Evolutionary conservation across 2,888 invertebrate genomes (phyloP), one percentile per base, ranked within the genome.

Genomic region (Pachydiplax longipennis): DNA sequence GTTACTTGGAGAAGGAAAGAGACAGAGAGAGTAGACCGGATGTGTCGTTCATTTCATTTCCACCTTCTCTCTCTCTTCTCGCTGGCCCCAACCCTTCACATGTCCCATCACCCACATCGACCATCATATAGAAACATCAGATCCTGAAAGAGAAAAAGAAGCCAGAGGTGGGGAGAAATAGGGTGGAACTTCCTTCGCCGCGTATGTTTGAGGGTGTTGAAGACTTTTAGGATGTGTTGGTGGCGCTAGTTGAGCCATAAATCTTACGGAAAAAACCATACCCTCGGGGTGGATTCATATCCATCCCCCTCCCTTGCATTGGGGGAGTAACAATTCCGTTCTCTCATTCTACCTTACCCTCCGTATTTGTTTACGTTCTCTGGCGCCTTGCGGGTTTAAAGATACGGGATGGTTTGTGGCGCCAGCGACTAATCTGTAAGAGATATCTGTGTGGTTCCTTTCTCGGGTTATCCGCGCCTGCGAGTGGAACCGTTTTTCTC

Each of bases 21-120:
- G 44, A 53, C 53, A 53, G 58, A n/a, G 87, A 31, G 87, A 61
- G 61, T 22, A 61, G 61, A 61, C 61, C 65, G 87, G 61, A 65
- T 61, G 87, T 87, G 37, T 48, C 87, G 61, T 87, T 87, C 87
- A 65, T 87, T 87, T 61, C 37, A n/a, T 87, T 87, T 87, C 61
- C 31, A 65, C 87, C 73, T 31, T 31, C 65, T 40, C 83, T 15
- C 37, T 22, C 37, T n/a, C 25, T 25, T 3, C 2, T n/a, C n/a
- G n/a, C 15, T n/a, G 35, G 58, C 37, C 31, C 35, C 87, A 31
- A 61, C 44, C 82, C 25, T 82, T 65, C 87, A 35, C 61, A 87
- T 61, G 87, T 18, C 58, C n/a, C 58, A 35, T 61, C 58, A 22
- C 58, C 83, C 35, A 40, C 87, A 22, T 31, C 12, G 65, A 37